A percentile compares a stretch with the other conserved stretches of the same genome.
Conservation (phyloP, 2,113 vertebrate species). For the Ramphastos sulfuratus region DNA sequence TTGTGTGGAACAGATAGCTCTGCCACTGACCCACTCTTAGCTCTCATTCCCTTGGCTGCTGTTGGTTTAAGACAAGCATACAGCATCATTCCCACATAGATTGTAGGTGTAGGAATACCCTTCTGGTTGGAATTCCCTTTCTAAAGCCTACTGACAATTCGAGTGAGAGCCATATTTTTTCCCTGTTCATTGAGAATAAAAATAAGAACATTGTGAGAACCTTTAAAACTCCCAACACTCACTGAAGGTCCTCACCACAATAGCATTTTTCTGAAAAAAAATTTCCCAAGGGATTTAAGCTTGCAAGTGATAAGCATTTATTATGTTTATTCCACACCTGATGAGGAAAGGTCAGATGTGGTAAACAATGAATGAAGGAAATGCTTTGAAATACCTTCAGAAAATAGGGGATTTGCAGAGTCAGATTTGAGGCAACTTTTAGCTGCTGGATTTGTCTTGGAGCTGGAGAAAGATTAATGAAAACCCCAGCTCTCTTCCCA, state of each 20-base stretch:
- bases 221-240: constrained; percentile 35
- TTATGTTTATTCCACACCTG: not conserved
- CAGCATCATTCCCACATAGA: constrained; percentile 40
- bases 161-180: constrained; percentile 70
- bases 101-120: constrained; percentile 54
- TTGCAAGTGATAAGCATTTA: not conserved
- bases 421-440: not conserved
- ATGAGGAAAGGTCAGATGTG: not conserved
- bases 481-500: not conserved
- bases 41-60: constrained; percentile 26
- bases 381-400: not conserved
- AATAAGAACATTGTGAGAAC: constrained; percentile 67
- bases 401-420: not conserved
- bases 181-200: constrained; percentile 45
- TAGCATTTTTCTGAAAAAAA: constrained; percentile 5
- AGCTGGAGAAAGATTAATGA: not conserved
- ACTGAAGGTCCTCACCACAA: constrained; percentile 23
- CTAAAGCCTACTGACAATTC: constrained; percentile 64
- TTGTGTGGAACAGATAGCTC: not conserved
- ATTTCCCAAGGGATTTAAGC: not conserved
- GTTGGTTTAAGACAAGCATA: constrained; percentile 34
- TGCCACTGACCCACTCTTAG: not conserved
- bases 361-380: constrained; percentile 16
- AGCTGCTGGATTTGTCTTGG: not conserved
- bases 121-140: constrained; percentile 73